Evolutionary conservation across 2,797 vertebrate genomes (phyloP).

Genomic region (Coracias cyanogaster): DNA sequence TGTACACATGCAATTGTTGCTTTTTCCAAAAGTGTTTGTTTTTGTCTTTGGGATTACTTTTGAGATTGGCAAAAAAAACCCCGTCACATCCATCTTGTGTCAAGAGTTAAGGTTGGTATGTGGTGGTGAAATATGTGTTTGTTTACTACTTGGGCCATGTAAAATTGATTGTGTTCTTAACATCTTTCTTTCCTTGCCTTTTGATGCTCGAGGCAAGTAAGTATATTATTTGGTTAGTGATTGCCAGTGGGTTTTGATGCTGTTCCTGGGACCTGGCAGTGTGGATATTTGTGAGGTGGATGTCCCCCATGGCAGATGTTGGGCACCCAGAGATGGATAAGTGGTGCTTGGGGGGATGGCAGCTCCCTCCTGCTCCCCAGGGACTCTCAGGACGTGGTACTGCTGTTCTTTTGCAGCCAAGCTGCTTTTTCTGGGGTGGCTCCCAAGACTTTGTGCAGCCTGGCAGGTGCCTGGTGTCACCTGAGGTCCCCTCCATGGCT

Average conservation of each 20-base stretch:
- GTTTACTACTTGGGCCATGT: constrained; percentile 52
- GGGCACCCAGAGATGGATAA: accelerated
- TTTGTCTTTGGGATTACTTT: constrained; percentile 57
- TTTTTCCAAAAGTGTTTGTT: constrained; percentile 8
- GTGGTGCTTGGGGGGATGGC: neutral
- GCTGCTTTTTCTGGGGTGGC: neutral
- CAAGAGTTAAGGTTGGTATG: constrained; percentile 36
- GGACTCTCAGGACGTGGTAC: accelerated
- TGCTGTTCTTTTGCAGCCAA: neutral
- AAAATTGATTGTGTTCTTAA: constrained; percentile 64
- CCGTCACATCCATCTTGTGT: constrained; percentile 50
- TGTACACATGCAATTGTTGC: neutral
- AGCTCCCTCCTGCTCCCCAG: neutral
- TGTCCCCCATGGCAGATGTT: accelerated
- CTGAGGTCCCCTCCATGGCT: neutral
- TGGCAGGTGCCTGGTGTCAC: neutral
- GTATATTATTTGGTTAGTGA: constrained; percentile 26
- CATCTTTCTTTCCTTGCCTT: constrained; percentile 53
- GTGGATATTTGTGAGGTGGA: neutral
- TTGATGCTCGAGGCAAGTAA: constrained; percentile 14
- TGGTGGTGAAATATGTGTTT: constrained; percentile 73
- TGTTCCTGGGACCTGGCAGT: neutral
- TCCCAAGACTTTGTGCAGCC: neutral
- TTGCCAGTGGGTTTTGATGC: neutral
- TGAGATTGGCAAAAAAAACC: neutral